These are phyloP conservation scores for Hartigia nigra DNA, from an alignment of 2,888 invertebrate genomes.

Conservation along the genomic window DNA sequence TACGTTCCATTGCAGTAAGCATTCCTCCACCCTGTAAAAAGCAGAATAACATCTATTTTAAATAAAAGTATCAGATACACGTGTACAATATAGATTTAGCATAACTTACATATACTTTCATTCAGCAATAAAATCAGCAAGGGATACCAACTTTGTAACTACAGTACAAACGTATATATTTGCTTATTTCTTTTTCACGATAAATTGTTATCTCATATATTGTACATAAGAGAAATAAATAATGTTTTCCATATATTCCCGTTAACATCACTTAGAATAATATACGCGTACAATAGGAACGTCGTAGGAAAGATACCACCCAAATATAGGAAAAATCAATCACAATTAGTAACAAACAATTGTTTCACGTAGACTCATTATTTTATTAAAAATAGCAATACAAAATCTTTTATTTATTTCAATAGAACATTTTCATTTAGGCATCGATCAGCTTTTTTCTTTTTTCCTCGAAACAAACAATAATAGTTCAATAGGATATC, in stretches of 20 bases:
- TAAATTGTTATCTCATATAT: background rate
- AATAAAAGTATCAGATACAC: background rate
- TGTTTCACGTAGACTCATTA: slow-evolving; percentile 36
- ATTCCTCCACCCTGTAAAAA: background rate
- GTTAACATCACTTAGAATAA: background rate
- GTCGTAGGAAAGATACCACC: background rate
- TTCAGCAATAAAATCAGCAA: background rate
- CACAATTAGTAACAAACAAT: background rate
- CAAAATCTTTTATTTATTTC: slow-evolving; percentile 56
- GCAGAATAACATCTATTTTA: background rate
- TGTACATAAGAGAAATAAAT: background rate
- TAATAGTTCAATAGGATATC: slow-evolving; percentile 43
- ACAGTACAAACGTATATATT: background rate
- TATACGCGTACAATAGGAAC: background rate
- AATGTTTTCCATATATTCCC: background rate
- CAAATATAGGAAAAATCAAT: background rate
- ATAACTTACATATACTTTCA: background rate
- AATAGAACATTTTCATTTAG: slow-evolving; percentile 50
- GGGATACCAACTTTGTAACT: background rate
- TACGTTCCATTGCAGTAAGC: background rate
- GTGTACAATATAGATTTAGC: background rate
- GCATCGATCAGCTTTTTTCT: slow-evolving; percentile 44
- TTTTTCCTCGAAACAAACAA: slow-evolving; percentile 43
- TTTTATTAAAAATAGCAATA: slow-evolving; percentile 61
- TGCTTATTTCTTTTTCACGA: background rate